A percentile compares a stretch with the other conserved stretches of the same genome.
phyloP scores from a whole-genome alignment of 64 coral and sea anemone genomes.

The Montipora sp. region DNA sequence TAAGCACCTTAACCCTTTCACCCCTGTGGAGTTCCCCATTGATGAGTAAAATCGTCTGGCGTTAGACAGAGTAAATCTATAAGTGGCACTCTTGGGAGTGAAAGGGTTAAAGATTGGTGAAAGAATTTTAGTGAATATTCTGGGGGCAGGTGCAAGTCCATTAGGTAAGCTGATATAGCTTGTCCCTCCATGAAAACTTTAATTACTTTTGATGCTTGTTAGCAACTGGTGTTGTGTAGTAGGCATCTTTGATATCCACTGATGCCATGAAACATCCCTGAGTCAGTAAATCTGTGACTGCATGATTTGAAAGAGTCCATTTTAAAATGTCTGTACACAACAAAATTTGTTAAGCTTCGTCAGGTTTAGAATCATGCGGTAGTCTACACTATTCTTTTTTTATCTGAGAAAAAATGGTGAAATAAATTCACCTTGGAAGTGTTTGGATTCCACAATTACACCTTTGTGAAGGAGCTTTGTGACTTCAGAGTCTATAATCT shows the following conservation, averaged over 20 bases:
- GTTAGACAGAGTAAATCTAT: no score
- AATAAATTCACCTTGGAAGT: conserved; percentile 34
- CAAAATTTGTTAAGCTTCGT: conserved; percentile 47
- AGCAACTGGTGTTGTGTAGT: conserved; percentile 23
- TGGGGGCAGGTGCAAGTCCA: conserved; percentile 29
- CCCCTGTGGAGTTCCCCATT: no score
- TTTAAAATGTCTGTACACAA: conserved; percentile 46
- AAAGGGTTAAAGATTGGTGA: conserved; percentile 3
- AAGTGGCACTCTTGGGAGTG: no score
- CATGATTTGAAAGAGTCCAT: conserved; percentile 46
- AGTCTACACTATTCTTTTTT: conserved; percentile 54
- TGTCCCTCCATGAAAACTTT: conserved; percentile 47
- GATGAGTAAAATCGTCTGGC: no score
- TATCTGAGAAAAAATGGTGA: conserved; percentile 45
- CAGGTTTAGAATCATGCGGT: conserved; percentile 56
- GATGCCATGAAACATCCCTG: conserved; percentile 23
- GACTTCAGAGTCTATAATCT: conserved; percentile 53
- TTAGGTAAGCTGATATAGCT: conserved; percentile 55
- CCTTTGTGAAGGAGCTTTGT: neutral
- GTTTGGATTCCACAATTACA: neutral
- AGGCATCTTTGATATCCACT: conserved; percentile 38
- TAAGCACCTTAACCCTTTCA: neutral
- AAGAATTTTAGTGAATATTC: conserved; percentile 40
- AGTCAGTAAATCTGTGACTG: neutral
- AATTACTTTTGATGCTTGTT: conserved; percentile 23